Evolutionary conservation across 30 jellyfish, hydroid and myxozoan genomes (phyloP), one percentile per base, ranked within the genome.

Genomic region (Morbakka virulenta): DNA sequence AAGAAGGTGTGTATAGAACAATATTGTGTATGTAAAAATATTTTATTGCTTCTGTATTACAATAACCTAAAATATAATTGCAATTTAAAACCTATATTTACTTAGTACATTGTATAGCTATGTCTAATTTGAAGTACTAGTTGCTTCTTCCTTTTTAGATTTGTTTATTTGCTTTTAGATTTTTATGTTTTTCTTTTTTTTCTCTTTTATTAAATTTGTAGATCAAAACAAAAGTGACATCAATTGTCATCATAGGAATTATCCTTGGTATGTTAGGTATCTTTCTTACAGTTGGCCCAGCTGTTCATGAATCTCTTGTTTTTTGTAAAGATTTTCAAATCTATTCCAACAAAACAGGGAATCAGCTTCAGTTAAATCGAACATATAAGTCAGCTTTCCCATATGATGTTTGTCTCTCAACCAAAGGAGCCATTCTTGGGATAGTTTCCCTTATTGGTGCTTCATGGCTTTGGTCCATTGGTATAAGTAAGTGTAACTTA

Each of bases 241-340:
- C 76, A 9, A 68, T 53, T 50, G 81, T 78, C 68, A 78, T 70
- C 57, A 65, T 78, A 51, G 96, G 96, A 9, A 87, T 87, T 85
- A 50, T 71, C 30, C 9, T 87, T 25, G 96, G 96, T 14, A 33
- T 78, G 2, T 52, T 72, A 17, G 84, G 89, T 2, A 29, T 78
- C 0, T 17, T 64, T 21, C 67, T 87, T 64, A 61, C 80, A 11
- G 33, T 79, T 69, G 77, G 80, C 24, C 93, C 93, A 0, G 70
- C 80, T 50, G 68, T 87, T 25, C 76, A 66, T 12, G 94, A 87
- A 36, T 69, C 92, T 1, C 62, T 79, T 28, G 64, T 36, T 33
- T 67, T 52, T 32, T 72, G 87, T 71, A 66, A 66, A 53, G 36
- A 47, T 13, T 30, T 4, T 23, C 17, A 1, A 9, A 1, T 12